These are phyloP conservation scores for Phymanthus crucifer DNA, from an alignment of 92 coral and sea anemone species.

Conservation along the genomic window DNA sequence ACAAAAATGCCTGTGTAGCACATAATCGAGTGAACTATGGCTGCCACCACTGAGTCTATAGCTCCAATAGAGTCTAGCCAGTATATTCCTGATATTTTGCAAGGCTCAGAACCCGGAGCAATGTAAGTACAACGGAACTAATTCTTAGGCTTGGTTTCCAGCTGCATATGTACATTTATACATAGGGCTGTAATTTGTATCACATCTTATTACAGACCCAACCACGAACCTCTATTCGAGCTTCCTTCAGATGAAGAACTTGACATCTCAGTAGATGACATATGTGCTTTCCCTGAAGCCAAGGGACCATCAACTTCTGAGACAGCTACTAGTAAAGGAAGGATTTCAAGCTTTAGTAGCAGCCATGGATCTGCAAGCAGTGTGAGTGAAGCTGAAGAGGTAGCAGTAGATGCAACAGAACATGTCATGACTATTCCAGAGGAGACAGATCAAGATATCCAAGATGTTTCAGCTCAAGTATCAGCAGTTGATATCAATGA, in stretches of 20 bases:
- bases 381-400: constrained; percentile 19
- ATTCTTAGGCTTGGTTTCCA: not conserved
- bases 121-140: constrained; percentile 39
- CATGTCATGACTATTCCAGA: constrained; percentile 1
- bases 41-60: constrained; percentile 42
- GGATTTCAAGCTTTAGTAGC: constrained; percentile 70
- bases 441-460: constrained; percentile 32
- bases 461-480: constrained; percentile 29
- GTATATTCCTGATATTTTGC: constrained; percentile 55
- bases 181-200: not conserved
- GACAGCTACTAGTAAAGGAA: constrained; percentile 32
- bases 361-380: constrained; percentile 66
- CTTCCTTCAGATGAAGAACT: constrained; percentile 67
- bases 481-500: constrained; percentile 27
- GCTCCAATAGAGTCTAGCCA: constrained; percentile 39
- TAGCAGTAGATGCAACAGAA: not conserved
- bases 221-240: constrained; percentile 76
- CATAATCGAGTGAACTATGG: constrained; percentile 37
- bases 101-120: constrained; percentile 76
- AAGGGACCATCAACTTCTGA: constrained; percentile 35
- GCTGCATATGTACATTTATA: not conserved
- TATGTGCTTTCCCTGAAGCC: constrained; percentile 52
- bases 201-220: constrained; percentile 28
- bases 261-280: constrained; percentile 73
- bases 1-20: not conserved